These are phyloP conservation scores for Melanotaenia pygmaea DNA, from an alignment of 2,797 vertebrate genomes.

Conservation along the genomic window DNA sequence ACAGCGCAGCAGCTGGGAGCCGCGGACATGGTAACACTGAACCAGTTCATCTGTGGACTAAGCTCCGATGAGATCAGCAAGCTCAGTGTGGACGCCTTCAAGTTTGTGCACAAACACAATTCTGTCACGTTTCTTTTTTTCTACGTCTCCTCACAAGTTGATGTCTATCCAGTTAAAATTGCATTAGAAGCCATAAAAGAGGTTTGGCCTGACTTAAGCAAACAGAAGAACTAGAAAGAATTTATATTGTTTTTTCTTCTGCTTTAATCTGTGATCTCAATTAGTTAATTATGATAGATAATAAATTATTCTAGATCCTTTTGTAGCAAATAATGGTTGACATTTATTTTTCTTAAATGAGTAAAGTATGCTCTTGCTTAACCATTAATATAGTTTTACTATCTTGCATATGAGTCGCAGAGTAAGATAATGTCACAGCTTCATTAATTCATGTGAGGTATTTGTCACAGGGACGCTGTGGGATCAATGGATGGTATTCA, in stretches of 20 bases:
- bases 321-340: neutral
- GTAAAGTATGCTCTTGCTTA: neutral
- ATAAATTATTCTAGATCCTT: neutral
- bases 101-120: conserved; percentile 57
- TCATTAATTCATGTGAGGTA: neutral
- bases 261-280: neutral
- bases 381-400: neutral
- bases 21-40: conserved; percentile 69
- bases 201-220: neutral
- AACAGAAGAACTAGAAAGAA: neutral
- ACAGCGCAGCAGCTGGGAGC: conserved; percentile 48
- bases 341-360: neutral
- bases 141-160: neutral
- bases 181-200: neutral
- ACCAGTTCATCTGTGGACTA: conserved; percentile 80
- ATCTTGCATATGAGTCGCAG: neutral
- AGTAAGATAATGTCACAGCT: neutral
- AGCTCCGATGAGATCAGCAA: conserved; percentile 56
- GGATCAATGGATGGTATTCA: conserved; percentile 53
- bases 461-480: conserved; percentile 74
- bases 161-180: neutral
- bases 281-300: neutral
- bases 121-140: neutral
- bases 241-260: neutral
- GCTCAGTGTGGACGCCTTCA: conserved; percentile 66